A percentile compares a stretch with the other conserved stretches of the same genome.
Conservation (phyloP, 2,888 invertebrate species). For the Phengaris alcon region DNA sequence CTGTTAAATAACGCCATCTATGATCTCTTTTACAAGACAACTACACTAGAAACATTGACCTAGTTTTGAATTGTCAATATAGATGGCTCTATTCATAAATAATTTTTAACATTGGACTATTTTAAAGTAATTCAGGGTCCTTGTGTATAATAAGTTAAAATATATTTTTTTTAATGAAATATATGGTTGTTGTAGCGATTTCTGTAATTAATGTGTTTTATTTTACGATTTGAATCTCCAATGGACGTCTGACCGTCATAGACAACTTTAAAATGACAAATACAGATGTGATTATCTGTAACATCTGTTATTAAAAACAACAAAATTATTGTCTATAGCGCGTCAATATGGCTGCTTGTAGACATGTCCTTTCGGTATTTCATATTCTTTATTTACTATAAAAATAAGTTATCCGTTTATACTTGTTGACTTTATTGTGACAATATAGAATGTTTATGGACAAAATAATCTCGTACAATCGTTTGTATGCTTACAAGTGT, state of each 20-base stretch:
- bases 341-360: slow-evolving; percentile 73
- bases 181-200: no score
- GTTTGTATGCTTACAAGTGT: slow-evolving; percentile 67
- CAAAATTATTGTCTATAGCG: slow-evolving; percentile 60
- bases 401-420: slow-evolving; percentile 60
- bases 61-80: no score
- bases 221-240: no score
- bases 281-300: not conserved
- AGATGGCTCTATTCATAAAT: no score
- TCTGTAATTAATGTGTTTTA: no score
- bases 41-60: no score
- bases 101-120: no score
- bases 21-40: no score
- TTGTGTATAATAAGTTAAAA: no score
- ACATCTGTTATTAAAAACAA: slow-evolving; percentile 25
- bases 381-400: slow-evolving; percentile 77
- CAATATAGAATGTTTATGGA: slow-evolving; percentile 73
- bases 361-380: slow-evolving; percentile 72
- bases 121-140: no score
- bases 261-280: not conserved
- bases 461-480: slow-evolving; percentile 63
- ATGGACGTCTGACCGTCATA: not conserved
- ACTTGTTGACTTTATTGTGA: slow-evolving; percentile 64
- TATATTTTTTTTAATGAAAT: no score
- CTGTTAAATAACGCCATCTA: no score